Evolutionary conservation across 1,140 invertebrate species (phyloP).

Genomic region (Drosophila truncata): DNA sequence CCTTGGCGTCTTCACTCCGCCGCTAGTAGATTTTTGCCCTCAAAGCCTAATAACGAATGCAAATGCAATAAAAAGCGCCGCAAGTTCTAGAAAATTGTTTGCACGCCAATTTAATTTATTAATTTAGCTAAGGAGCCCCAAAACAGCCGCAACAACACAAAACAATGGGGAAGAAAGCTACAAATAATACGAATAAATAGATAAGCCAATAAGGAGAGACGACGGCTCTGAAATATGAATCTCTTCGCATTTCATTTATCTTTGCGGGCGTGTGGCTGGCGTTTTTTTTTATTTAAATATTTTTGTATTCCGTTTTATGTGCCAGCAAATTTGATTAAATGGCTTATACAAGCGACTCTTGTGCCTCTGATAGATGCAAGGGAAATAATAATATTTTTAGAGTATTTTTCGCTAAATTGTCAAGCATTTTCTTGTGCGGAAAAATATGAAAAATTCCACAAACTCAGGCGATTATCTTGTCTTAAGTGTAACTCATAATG

Average conservation of each 20-base stretch:
- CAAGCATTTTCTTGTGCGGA: neutral
- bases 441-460: conserved; percentile 18
- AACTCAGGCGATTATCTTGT: conserved; percentile 27
- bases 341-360: conserved; percentile 4
- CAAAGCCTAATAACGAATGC: conserved; percentile 59
- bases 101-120: conserved; percentile 77
- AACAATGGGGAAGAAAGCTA: conserved; percentile 37
- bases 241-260: conserved; percentile 37
- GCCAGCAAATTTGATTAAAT: conserved; percentile 39
- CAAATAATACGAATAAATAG: conserved; percentile 44
- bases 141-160: conserved; percentile 38
- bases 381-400: neutral
- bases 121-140: conserved; percentile 51
- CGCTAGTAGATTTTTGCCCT: conserved; percentile 1
- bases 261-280: neutral
- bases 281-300: conserved; percentile 5
- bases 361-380: neutral
- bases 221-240: conserved; percentile 28
- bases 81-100: conserved; percentile 60
- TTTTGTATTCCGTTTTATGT: conserved; percentile 15
- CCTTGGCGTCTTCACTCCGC: neutral
- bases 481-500: conserved; percentile 30
- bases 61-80: conserved; percentile 71
- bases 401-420: conserved; percentile 4
- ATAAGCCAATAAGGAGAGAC: conserved; percentile 34